Evolutionary conservation across 2,113 vertebrate genomes (phyloP).

Genomic region (Actinemys pallida): DNA sequence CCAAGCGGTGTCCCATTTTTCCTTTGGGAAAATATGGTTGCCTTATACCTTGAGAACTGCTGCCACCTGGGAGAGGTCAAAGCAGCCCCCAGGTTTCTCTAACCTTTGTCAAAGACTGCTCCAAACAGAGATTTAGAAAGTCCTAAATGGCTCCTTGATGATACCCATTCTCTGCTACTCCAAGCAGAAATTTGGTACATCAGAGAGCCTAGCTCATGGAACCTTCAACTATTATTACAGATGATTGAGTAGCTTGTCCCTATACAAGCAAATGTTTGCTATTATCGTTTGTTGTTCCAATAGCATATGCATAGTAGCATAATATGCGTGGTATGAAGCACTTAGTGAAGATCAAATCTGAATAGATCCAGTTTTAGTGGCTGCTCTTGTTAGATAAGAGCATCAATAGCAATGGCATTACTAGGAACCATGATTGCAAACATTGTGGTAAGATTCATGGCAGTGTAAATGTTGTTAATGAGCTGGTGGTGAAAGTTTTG

Average conservation of each 20-base stretch:
- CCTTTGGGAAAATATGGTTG: no score
- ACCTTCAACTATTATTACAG: constrained; percentile 37
- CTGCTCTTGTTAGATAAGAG: background rate
- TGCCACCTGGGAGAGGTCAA: background rate
- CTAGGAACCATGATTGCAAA: background rate
- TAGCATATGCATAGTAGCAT: background rate
- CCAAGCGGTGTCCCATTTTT: no score
- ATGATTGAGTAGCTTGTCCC: background rate
- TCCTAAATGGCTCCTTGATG: fast-evolving
- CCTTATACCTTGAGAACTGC: background rate
- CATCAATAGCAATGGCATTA: background rate
- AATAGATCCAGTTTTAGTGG: background rate
- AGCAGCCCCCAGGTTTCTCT: background rate
- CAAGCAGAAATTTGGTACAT: background rate
- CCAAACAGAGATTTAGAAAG: no score
- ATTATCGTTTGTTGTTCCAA: background rate
- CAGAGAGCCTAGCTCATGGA: background rate
- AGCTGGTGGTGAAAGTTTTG: fast-evolving
- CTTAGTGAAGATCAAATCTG: fast-evolving
- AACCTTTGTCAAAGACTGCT: background rate
- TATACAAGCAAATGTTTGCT: background rate
- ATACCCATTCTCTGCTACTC: background rate
- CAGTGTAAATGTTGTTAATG: background rate
- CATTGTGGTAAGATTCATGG: background rate
- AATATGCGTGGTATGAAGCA: background rate